Base-by-base conservation (phyloP, 2,888 invertebrate species). In the Clostera curtula region DNA sequence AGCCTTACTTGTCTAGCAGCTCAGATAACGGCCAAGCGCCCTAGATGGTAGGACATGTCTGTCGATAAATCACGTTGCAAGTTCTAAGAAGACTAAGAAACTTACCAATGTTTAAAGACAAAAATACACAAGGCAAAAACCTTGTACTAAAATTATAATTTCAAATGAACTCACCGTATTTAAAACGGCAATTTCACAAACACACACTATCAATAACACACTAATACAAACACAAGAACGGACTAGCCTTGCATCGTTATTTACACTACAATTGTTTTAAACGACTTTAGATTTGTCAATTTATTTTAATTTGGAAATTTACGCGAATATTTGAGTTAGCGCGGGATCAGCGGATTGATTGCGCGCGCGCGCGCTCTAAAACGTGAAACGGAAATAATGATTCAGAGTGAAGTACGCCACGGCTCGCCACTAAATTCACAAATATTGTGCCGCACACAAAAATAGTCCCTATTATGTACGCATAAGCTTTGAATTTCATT, bases 341-440 rank as follows among this genome's bases (percentile, higher is more conserved):
- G 71, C 77, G 70, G n/a, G n/a, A n/a, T n/a, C n/a, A n/a, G n/a
- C 74, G 60, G 65, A 67, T 64, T 72, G 71, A 61, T 66, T 64
- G 62, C 63, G 55, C 59, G 63, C 64, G 64, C 66, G 58, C 52
- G 56, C 64, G 69, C 72, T 66, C 64, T 67, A 68, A 70, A 67
- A 63, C 50, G 52, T 47, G 42, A 42, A 60, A 64, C 63, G 62
- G 61, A 73, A 67, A 70, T 64, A 56, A 58, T 47, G 44, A 38
- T 19, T 33, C 31, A 46, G 41, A 36, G 40, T 36, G 43, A 44
- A 47, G 51, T 36, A 36, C 37, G 34, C 39, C 25, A 9, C n/a
- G n/a, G n/a, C n/a, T n/a, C n/a, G n/a, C n/a, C n/a, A n/a, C n/a
- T n/a, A n/a, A n/a, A n/a, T n/a, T n/a, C n/a, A n/a, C 3, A 19